These are phyloP conservation scores for Nannospalax galili DNA, from an alignment of 2,113 vertebrate genomes.

Conservation along the genomic window DNA sequence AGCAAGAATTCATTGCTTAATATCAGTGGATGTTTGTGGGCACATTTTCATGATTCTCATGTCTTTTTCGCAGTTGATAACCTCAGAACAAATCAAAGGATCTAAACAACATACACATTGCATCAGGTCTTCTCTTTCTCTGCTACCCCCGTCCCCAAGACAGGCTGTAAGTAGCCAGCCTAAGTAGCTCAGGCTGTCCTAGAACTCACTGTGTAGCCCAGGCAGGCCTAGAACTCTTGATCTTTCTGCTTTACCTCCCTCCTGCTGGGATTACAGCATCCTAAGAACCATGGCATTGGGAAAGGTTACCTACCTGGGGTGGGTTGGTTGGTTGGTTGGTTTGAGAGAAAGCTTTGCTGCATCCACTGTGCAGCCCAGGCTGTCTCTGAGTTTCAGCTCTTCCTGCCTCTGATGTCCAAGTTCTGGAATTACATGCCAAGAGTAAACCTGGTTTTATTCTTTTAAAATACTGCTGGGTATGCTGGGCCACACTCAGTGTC, in stretches of 20 bases:
- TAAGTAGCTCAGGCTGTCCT: accelerated
- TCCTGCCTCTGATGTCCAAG: not conserved
- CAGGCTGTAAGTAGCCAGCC: no score
- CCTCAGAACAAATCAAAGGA: not conserved
- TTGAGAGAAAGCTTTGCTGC: not conserved
- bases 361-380: not conserved
- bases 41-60: not conserved
- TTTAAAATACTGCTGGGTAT: not conserved
- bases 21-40: not conserved
- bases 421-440: no score
- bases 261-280: no score
- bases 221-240: not conserved
- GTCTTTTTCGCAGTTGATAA: not conserved
- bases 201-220: not conserved
- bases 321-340: not conserved
- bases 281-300: not conserved
- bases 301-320: not conserved
- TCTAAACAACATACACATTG: not conserved
- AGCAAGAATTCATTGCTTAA: not conserved
- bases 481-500: not conserved
- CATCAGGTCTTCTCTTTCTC: not conserved
- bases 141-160: not conserved
- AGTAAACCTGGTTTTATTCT: not conserved
- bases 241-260: not conserved
- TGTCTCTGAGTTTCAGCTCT: not conserved